Base-by-base conservation (phyloP, 2,888 invertebrate genomes). In the Eilema depressum region DNA sequence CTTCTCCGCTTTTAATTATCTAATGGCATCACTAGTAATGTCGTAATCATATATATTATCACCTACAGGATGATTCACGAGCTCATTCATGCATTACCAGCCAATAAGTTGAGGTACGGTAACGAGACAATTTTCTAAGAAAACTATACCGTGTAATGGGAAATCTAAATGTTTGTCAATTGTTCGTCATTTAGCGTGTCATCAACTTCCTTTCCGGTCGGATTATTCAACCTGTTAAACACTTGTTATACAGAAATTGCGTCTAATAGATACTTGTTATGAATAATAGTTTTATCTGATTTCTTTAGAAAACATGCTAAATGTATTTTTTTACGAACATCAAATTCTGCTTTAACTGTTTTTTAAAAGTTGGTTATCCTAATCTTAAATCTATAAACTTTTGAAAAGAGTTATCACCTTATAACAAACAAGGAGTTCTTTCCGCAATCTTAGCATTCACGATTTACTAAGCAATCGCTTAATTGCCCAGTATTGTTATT, bases 121-220 rank as follows among this genome's bases (percentile, higher is more conserved):
- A 73, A 67, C 23, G 68, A 79, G 73, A 76, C 69, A 63, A 68
- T 76, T 81, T 83, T 83, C 84, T 79, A n/a, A 63, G 82, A 81
- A 86, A 81, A 78, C 62, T 53, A 7, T 66, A 60, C n/a, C 47
- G 28, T 78, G 61, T 79, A 76, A 71, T 70, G 65, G 71, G 78
- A 78, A 83, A 66, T 74, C 74, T 71, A 68, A 61, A 57, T 68
- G 57, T 72, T 73, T 67, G 62, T 74, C 76, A 75, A 71, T 68
- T 69, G 61, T 71, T 80, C 77, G 78, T 79, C 70, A 64, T 70
- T 74, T 68, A 76, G 68, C 76, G 75, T 84, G 83, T 85, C 81
- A 79, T 87, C 85, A 83, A 78, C 83, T 88, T 91, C 90, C 88
- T 88, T 88, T 83, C 85, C 82, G 75, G 68, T 47, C 8, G 33